Conservation (phyloP, 1,140 invertebrate species). For the Saccostrea echinata region DNA sequence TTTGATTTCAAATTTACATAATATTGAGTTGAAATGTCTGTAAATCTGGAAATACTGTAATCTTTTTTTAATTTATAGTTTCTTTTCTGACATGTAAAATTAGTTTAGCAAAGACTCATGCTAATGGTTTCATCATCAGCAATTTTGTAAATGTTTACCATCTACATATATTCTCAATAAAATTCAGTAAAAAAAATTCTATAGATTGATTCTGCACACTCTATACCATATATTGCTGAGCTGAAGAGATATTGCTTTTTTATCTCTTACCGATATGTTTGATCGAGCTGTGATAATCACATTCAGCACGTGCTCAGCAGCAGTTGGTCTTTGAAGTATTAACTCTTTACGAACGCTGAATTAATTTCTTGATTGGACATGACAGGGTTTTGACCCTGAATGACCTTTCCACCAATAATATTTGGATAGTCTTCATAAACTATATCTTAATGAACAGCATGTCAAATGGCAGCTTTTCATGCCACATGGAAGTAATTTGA, state of each 20-base stretch:
- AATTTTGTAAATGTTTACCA: too few species aligned
- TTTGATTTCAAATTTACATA: too few species aligned
- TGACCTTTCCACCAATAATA: slow-evolving; percentile 37
- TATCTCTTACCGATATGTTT: neutral
- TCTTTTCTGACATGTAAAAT: too few species aligned
- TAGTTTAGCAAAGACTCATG: too few species aligned
- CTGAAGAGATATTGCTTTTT: slow-evolving; percentile 2
- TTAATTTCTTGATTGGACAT: slow-evolving; percentile 35
- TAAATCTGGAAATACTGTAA: too few species aligned
- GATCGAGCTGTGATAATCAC: slow-evolving; percentile 13
- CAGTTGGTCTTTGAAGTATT: neutral
- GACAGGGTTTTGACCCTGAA: slow-evolving; percentile 29
- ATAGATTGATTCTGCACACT: neutral
- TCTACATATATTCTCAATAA: too few species aligned
- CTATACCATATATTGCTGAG: neutral
- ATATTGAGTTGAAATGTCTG: too few species aligned
- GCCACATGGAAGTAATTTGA: slow-evolving; percentile 24
- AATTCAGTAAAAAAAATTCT: neutral
- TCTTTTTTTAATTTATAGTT: too few species aligned
- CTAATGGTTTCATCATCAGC: too few species aligned
- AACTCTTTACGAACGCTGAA: slow-evolving; percentile 23
- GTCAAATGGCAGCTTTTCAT: neutral
- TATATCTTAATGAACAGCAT: slow-evolving; percentile 25
- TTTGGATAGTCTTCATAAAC: slow-evolving; percentile 11
- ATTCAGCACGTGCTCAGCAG: slow-evolving; percentile 11